Evolutionary conservation across 2,888 invertebrate genomes (phyloP), one percentile per base, ranked within the genome.

Genomic region (Coelinius sp.): DNA sequence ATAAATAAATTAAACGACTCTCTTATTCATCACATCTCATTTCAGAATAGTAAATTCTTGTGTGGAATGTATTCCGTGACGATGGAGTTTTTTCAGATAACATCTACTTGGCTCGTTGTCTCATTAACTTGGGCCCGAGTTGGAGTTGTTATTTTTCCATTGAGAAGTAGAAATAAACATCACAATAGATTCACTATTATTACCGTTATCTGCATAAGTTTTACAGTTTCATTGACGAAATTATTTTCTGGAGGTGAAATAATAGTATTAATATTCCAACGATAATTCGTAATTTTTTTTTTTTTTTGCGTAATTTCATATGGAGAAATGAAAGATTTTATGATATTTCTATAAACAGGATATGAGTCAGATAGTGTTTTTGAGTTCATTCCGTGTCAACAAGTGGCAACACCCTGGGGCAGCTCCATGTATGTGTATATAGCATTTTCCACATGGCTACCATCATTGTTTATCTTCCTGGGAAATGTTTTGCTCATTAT

Each of bases 311-410:
- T 27, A 41, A 25, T 20, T 35, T 27, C 49, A 6, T 8, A 14
- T 52, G 24, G 14, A 46, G 38, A 22, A 64, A 27, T 64, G 10
- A 38, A 22, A 25, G 31, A 25, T 38, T 17, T 17, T 20, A 10
- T 46, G 10, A 14, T 31, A 46, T 46, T 20, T 31, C 1, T 59
- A 3, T 59, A 75, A 76, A 12, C 59, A 87, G 87, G 88, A n/a
- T 88, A 87, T 69, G 88, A 88, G 71, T 84, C 84, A 7, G 86
- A 88, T 71, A 87, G 87, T 73, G 84, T 86, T 4, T 88, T 86
- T 70, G 87, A 86, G 67, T 88, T 85, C 69, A 74, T 80, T 22
- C 83, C 86, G 2, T 88, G 88, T 64, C 79, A 82, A 35, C 82
- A 83, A 20, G 79, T 84, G 20, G 78, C 78, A 56, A 81, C 79